phyloP scores from a whole-genome alignment of 2,888 invertebrate genomes.

The Cryptus viduatorius region DNA sequence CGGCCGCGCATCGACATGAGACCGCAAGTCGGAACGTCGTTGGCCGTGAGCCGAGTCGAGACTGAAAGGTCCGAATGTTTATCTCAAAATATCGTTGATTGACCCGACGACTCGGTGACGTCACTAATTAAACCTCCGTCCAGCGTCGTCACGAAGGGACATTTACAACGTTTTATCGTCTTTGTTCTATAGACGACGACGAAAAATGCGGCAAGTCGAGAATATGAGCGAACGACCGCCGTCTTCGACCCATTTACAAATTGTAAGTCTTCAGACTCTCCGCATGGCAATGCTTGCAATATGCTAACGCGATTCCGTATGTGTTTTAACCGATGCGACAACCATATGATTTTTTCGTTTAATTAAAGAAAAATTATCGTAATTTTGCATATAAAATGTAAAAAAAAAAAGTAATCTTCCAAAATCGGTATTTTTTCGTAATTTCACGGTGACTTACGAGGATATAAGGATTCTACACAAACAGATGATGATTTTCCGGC shows the following conservation, averaged over 20 bases:
- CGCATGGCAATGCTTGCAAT: conserved; percentile 21
- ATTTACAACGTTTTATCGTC: conserved; percentile 20
- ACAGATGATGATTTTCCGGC: too few species aligned
- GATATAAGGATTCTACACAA: background rate
- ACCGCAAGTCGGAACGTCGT: conserved; percentile 64
- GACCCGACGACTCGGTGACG: conserved; percentile 83
- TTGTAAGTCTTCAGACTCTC: conserved; percentile 25
- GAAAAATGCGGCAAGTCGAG: conserved; percentile 48
- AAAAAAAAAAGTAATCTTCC: too few species aligned
- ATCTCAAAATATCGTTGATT: conserved; percentile 83
- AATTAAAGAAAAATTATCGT: too few species aligned
- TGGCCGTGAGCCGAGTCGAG: conserved; percentile 69
- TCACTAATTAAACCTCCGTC: conserved; percentile 84
- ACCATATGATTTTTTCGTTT: conserved; percentile 3
- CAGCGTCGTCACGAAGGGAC: conserved; percentile 66
- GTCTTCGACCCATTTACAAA: conserved; percentile 32
- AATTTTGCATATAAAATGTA: too few species aligned
- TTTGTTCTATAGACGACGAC: conserved; percentile 21
- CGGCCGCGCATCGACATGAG: conserved; percentile 35
- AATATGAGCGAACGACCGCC: background rate
- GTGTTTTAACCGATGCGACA: conserved; percentile 5
- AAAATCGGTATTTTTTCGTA: background rate
- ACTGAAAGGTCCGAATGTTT: conserved; percentile 76
- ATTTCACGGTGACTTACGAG: background rate
- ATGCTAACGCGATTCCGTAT: conserved; percentile 32